phyloP scores from a whole-genome alignment of 1,140 invertebrate species.

The Hesperophylax magnus region DNA sequence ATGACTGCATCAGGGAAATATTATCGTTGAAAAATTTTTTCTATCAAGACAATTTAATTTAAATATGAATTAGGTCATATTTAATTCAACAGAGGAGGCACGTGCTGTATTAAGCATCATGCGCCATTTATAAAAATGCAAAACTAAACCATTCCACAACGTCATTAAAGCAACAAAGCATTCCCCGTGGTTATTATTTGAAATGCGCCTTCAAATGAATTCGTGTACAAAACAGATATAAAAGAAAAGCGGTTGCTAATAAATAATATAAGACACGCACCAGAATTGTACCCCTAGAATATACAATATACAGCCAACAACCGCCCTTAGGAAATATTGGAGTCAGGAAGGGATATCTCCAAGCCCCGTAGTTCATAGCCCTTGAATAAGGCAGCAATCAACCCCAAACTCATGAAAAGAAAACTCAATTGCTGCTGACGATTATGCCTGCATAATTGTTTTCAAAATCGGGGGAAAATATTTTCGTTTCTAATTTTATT shows the following conservation, averaged over 20 bases:
- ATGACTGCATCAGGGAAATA: no score
- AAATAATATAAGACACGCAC: slow-evolving; percentile 55
- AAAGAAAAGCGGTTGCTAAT: slow-evolving; percentile 55
- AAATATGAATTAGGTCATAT: background rate
- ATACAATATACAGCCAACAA: background rate
- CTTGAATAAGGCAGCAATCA: slow-evolving; percentile 30
- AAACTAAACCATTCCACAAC: slow-evolving; percentile 13
- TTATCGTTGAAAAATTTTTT: no score
- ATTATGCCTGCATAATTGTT: slow-evolving; percentile 48
- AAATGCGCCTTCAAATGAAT: slow-evolving; percentile 51
- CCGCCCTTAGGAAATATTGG: slow-evolving; percentile 39
- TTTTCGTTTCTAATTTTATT: background rate
- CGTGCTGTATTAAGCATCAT: no score
- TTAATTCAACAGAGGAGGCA: background rate
- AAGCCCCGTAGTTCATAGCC: background rate
- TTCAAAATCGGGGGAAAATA: slow-evolving; percentile 3
- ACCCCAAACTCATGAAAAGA: slow-evolving; percentile 40
- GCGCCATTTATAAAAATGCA: slow-evolving; percentile 2
- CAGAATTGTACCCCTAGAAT: background rate
- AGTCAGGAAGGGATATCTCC: slow-evolving; percentile 50
- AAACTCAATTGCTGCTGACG: slow-evolving; percentile 37
- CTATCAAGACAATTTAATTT: no score
- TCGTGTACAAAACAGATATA: slow-evolving; percentile 55
- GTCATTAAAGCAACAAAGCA: slow-evolving; percentile 40
- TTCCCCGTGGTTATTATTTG: slow-evolving; percentile 19